Evolutionary conservation across 2,888 invertebrate species (phyloP).

Genomic region (Dysmachus trigonus): DNA sequence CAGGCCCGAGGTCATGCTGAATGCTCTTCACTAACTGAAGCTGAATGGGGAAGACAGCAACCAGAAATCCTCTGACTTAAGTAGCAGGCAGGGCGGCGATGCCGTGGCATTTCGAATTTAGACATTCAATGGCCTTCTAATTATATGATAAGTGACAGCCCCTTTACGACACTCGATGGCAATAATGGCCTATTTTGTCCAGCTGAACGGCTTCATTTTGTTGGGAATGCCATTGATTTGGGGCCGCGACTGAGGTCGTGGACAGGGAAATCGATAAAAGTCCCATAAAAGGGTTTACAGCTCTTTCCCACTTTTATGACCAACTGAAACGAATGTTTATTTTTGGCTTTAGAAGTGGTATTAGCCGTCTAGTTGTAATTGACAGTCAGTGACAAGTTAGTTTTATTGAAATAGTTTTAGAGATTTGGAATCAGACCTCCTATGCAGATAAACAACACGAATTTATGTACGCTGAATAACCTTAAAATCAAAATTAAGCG

Average conservation of each 20-base stretch:
- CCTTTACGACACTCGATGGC: neutral
- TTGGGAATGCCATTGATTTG: neutral
- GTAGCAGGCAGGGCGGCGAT: neutral
- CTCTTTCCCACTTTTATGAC: neutral
- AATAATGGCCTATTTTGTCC: neutral
- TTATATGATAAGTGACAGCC: neutral
- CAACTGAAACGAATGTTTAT: neutral
- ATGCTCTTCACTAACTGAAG: neutral
- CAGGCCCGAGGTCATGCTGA: neutral
- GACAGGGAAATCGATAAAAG: neutral
- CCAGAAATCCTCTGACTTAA: neutral
- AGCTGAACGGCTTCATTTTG: neutral
- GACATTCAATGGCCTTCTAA: neutral
- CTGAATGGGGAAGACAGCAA: neutral
- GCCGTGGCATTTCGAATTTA: neutral
- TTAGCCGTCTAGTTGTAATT: too few relatives aligned
- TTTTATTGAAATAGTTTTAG: too few relatives aligned
- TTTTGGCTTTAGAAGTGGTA: neutral
- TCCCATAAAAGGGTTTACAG: neutral
- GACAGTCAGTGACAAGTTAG: too few relatives aligned
- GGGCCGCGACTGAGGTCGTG: neutral
- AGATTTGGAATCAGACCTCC: too few relatives aligned
- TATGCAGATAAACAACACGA: too few relatives aligned
- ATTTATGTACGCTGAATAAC: too few relatives aligned
- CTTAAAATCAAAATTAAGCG: too few relatives aligned